A percentile compares a stretch with the other conserved stretches of the same genome.
phyloP scores from a whole-genome alignment of 2,888 invertebrate species.

The Agrotis exclamationis region DNA sequence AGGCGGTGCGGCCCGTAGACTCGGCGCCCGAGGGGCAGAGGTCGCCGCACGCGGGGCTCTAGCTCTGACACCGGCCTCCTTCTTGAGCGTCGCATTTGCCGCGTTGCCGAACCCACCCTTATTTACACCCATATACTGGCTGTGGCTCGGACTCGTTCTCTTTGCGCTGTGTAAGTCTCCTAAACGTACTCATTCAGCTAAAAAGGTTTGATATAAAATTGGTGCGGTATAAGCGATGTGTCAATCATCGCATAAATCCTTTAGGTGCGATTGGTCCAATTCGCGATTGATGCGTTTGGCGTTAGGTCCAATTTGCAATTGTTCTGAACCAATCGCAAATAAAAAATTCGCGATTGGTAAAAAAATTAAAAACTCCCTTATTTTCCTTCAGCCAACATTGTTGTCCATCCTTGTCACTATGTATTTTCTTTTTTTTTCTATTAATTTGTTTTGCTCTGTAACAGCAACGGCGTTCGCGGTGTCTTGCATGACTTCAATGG shows the following conservation, averaged over 20 bases:
- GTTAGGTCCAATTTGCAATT: no score
- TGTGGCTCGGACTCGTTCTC: constrained; percentile 96
- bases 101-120: constrained; percentile 77
- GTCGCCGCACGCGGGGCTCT: constrained; percentile 94
- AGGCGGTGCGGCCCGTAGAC: constrained; percentile 96
- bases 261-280: no score
- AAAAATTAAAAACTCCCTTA: no score
- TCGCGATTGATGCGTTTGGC: no score
- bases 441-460: constrained; percentile 15
- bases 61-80: constrained; percentile 96
- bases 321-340: no score
- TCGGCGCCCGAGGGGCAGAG: constrained; percentile 94
- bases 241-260: no score
- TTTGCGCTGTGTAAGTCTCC: constrained; percentile 96
- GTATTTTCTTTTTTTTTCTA: neutral
- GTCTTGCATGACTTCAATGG: constrained; percentile 98
- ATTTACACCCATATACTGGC: constrained; percentile 86
- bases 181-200: no score
- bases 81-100: constrained; percentile 96
- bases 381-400: neutral
- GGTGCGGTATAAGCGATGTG: neutral
- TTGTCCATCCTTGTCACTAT: neutral
- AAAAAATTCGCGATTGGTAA: no score
- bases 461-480: constrained; percentile 97
- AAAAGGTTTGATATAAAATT: neutral